Percentiles rank a stretch among this genome's conserved stretches.
These are phyloP conservation scores for Papilio machaon DNA, from an alignment of 1,140 invertebrate species.

Conservation along the genomic window DNA sequence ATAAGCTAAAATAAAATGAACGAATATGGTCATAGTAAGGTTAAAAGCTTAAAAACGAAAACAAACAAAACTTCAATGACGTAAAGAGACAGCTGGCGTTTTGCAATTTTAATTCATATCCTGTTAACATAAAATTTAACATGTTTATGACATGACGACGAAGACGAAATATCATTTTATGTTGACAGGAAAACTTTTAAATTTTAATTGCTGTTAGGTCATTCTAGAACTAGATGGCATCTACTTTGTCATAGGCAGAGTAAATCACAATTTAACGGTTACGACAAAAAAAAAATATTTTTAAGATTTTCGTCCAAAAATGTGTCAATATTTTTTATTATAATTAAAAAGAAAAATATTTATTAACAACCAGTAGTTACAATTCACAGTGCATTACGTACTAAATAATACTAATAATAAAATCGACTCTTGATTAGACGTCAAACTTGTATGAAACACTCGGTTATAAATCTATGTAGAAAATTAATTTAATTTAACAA, in stretches of 20 bases:
- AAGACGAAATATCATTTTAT: conserved; percentile 38
- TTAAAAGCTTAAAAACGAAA: neutral
- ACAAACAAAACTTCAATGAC: neutral
- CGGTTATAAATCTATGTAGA: too few relatives aligned
- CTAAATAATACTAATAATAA: too few relatives aligned
- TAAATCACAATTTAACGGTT: neutral
- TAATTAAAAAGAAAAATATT: too few relatives aligned
- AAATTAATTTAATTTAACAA: too few relatives aligned
- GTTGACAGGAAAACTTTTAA: neutral
- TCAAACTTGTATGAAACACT: too few relatives aligned
- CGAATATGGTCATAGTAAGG: conserved; percentile 1
- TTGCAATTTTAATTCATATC: conserved; percentile 65
- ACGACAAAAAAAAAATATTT: too few relatives aligned
- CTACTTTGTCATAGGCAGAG: neutral
- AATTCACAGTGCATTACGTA: too few relatives aligned
- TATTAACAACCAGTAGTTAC: too few relatives aligned
- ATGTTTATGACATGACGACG: conserved; percentile 52
- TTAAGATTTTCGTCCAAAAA: too few relatives aligned
- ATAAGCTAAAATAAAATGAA: neutral
- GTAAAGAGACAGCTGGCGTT: conserved; percentile 31
- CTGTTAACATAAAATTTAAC: conserved; percentile 59
- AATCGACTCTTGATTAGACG: too few relatives aligned
- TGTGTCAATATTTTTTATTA: too few relatives aligned
- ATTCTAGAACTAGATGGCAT: neutral
- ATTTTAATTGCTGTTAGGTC: neutral